phyloP scores from a whole-genome alignment of 2,113 vertebrate genomes.

The Orthonyx spaldingii region DNA sequence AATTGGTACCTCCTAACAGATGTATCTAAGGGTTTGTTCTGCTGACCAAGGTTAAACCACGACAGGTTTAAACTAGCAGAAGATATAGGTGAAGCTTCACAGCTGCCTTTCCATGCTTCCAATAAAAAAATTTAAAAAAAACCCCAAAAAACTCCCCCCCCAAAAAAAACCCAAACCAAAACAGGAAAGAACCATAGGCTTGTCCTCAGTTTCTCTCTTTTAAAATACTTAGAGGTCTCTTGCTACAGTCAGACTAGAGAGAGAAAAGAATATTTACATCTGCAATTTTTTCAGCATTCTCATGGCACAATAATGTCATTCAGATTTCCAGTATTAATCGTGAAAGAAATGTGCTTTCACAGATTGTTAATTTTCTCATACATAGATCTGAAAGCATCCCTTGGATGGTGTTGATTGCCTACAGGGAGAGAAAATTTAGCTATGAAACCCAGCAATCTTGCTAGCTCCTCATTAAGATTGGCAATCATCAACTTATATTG shows the following conservation, averaged over 20 bases:
- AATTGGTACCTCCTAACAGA: fast-evolving
- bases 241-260: background rate
- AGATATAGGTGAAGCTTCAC: background rate
- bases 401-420: background rate
- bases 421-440: background rate
- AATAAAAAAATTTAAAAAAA: background rate
- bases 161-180: background rate
- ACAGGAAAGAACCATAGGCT: background rate
- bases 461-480: background rate
- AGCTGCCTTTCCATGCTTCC: background rate
- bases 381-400: background rate
- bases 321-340: background rate
- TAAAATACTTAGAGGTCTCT: background rate
- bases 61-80: background rate
- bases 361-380: background rate
- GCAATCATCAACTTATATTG: background rate
- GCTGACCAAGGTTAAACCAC: background rate
- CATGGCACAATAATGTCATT: background rate
- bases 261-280: background rate
- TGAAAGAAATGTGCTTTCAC: background rate
- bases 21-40: background rate
- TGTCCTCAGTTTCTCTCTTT: background rate
- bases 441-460: background rate
- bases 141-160: too few species aligned
- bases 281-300: background rate